Base-by-base conservation (phyloP, 2,797 vertebrate species). In the Brotula barbata region DNA sequence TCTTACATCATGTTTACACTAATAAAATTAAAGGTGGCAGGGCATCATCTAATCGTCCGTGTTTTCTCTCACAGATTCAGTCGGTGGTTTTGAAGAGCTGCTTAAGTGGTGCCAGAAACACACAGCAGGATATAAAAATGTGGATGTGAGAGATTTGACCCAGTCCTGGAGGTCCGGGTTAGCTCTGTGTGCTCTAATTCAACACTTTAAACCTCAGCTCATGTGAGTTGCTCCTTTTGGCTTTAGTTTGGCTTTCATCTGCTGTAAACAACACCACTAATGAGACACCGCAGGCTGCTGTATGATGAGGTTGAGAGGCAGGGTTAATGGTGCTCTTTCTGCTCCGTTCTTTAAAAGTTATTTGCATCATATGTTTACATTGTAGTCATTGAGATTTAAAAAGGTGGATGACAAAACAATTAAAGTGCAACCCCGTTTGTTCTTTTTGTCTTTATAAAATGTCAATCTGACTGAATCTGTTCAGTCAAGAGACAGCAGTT, bases 161-260 rank as follows among this genome's bases (percentile, higher is more conserved):
- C 82, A 84, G 20, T 98, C 95, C 23, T 98, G 96, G 96, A 82
- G 80, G 44, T 94, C 92, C 0, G 96, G 96, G 0, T 72, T 92
- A 78, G 95, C 96, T 10, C 90, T 98, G 57, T 95, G 95, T 0
- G 93, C 95, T 14, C 92, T 98, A 57, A 83, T 98, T 62, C 93
- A 96, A 64, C 88, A 17, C 78, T 94, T 96, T 85, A 92, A 78
- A 57, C 96, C 95, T 0, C 59, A 89, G 44, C 90, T 97, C 10
- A 83, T 97, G 96, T 98, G 84, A 95, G 95, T 91, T 10, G 4
- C 15, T 1, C 36, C 20, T 3, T n/a, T 6, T 25, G 15, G 33
- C 13, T 2, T 21, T 22, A n/a, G 20, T 10, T 36, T 21, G 7
- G 9, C 33, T 43, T 64, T 21, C 9, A 34, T 34, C 9, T 2